Base-by-base conservation (phyloP, 2,888 invertebrate genomes). In the Unio pictorum region DNA sequence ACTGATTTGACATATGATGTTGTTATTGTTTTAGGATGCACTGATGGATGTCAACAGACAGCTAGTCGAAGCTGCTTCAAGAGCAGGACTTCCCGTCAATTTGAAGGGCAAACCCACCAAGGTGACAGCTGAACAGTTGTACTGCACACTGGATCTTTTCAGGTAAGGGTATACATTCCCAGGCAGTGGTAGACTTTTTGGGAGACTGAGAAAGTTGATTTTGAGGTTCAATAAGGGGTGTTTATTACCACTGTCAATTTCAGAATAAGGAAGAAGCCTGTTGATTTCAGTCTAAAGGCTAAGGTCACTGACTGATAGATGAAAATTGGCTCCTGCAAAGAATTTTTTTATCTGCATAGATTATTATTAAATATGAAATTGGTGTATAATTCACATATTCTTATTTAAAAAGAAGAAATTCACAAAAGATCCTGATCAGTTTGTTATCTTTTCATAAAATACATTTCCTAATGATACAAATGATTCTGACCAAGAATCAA, bases 11-110 rank as follows among this genome's bases (percentile, higher is more conserved):
- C 15, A 15, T 45, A 45, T 45, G 45, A 11, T 45, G 45, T 45
- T 45, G 45, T 45, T 45, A 45, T 45, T 45, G 11, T 45, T 45
- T 20, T 64, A 90, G 89, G 89, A 90, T 69, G 86, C 82, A 20
- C 61, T 89, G 28, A 87, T 88, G 86, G 89, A 89, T 66, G 81
- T 89, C 1, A 89, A 89, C 73, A 74, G 88, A 67, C 83, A 79
- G 26, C 67, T 89, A 45, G 86, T 88, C 11, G 89, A 90, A 69
- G 84, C 87, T 66, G 86, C 87, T 5, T 75, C 82, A 7, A 81
- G 73, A 69, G 84, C 87, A 73, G 76, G 86, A 30, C 79, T 88
- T 7, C 84, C 86, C 6, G 66, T 87, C 18, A 86, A 84, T 65
- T 71, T 86, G 54, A 75, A 82, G 54, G 84, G 83, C 11, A 75